Base-by-base conservation (phyloP, 1,140 invertebrate genomes). In the Bombyx mandarina region DNA sequence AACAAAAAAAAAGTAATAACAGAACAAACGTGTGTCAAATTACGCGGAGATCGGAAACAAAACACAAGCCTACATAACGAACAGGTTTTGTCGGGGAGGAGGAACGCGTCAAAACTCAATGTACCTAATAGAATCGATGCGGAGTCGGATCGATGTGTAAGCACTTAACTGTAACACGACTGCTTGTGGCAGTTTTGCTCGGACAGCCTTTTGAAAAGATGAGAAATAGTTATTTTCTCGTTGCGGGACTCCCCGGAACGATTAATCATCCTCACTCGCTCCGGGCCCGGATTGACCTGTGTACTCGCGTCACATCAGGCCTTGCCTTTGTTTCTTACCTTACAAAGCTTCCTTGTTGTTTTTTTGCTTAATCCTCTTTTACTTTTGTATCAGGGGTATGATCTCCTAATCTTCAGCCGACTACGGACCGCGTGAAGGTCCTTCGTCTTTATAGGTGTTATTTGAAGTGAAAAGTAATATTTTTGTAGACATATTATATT, bases 211-310 rank as follows among this genome's bases (percentile, higher is more conserved):
- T 77, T 71, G 58, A 74, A 76, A 76, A 77, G 69, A 77, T 79
- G 76, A 75, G 71, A 78, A 79, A 77, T 79, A 78, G 75, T 78
- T 78, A 77, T 78, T 78, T 79, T 73, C 73, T 72, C 67, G 57
- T 57, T 56, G 66, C 63, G 63, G 69, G 26, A 73, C 66, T 65
- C 69, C 68, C 72, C 60, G 61, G 60, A 57, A 75, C 67, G 67
- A 82, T 82, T 82, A 78, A 82, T 82, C 75, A 78, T 78, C 58
- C 58, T 56, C 57, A 65, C 70, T 61, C 68, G 60, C 67, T 70
- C 69, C 75, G 45, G 62, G 70, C 59, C 50, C 26, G 67, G 68
- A 79, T 76, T 75, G 75, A 82, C 72, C 74, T 71, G 56, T 67
- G 71, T 49, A 66, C 61, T 70, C 63, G 59, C 66, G 62, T 64